Conservation (phyloP, 2,113 vertebrate species). For the Gallinago undulata region DNA sequence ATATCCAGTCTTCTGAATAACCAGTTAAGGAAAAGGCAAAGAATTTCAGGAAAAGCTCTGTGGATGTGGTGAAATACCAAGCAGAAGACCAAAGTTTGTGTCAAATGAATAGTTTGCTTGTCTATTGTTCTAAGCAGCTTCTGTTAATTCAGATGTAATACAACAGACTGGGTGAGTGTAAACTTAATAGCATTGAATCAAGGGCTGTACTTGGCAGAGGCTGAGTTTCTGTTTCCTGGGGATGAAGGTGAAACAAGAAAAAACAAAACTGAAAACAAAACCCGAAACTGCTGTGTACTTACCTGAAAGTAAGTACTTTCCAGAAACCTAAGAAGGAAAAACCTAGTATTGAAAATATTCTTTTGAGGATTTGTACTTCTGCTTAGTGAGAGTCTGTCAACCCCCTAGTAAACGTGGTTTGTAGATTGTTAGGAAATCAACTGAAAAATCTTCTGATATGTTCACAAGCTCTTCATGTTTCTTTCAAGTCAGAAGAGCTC, state of each 20-base stretch:
- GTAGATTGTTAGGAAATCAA: background rate
- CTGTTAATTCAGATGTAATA: constrained; percentile 28
- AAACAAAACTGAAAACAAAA: constrained; percentile 38
- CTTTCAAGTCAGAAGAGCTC: background rate
- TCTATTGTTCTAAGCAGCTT: constrained; percentile 31
- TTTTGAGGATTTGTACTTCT: background rate
- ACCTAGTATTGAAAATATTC: background rate
- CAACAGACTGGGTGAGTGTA: background rate
- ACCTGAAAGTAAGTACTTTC: background rate
- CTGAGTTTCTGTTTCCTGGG: constrained; percentile 52
- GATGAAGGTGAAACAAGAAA: background rate
- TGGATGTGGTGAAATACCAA: background rate
- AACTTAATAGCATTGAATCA: background rate
- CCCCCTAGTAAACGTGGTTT: background rate
- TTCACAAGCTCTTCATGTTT: background rate
- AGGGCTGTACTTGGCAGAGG: constrained; percentile 3
- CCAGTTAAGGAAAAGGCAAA: constrained; percentile 17
- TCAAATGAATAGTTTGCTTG: background rate
- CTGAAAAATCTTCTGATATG: background rate
- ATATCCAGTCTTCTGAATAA: background rate
- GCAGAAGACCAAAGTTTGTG: background rate
- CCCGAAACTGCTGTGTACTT: background rate
- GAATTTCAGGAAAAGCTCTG: constrained; percentile 46
- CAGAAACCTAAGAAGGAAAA: background rate
- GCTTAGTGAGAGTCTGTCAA: background rate